phyloP scores from a whole-genome alignment of 35 echinoderm and acorn worm species.

The Heliocidaris tuberculata region DNA sequence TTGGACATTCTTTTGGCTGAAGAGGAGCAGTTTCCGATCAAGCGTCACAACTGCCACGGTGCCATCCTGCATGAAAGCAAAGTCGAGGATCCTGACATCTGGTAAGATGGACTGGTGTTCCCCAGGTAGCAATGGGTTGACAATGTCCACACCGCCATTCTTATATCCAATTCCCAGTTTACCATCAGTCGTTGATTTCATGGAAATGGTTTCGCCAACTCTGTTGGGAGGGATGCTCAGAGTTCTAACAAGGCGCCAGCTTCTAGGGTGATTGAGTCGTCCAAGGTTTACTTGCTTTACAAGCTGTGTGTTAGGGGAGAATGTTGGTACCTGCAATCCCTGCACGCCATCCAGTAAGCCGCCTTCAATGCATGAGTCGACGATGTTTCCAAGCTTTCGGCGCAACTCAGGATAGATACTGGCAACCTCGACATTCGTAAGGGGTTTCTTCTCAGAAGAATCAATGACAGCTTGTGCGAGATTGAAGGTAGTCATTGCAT shows the following conservation, averaged over 20 bases:
- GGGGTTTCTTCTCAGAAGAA: background rate
- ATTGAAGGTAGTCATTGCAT: background rate
- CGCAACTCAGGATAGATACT: constrained; percentile 3
- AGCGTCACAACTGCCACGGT: background rate
- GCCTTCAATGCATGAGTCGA: constrained; percentile 19
- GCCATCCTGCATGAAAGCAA: constrained; percentile 19
- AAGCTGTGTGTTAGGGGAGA: background rate
- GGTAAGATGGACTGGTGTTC: background rate
- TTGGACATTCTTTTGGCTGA: background rate
- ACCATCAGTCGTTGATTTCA: background rate
- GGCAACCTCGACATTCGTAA: background rate
- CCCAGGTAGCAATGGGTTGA: background rate
- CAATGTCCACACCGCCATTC: constrained; percentile 30
- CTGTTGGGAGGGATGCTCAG: background rate
- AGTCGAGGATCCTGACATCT: background rate
- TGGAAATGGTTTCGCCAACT: background rate
- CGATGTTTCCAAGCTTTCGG: background rate
- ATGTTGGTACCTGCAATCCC: background rate
- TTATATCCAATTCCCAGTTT: constrained; percentile 33
- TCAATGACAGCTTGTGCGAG: background rate
- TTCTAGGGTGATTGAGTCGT: background rate
- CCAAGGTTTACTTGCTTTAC: background rate
- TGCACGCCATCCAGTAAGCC: constrained; percentile 13
- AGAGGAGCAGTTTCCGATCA: background rate
- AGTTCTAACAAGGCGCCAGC: constrained; percentile 27